Evolutionary conservation across 2,797 vertebrate genomes (phyloP), one percentile per base, ranked within the genome.

Genomic region (Coracias cyanogaster): DNA sequence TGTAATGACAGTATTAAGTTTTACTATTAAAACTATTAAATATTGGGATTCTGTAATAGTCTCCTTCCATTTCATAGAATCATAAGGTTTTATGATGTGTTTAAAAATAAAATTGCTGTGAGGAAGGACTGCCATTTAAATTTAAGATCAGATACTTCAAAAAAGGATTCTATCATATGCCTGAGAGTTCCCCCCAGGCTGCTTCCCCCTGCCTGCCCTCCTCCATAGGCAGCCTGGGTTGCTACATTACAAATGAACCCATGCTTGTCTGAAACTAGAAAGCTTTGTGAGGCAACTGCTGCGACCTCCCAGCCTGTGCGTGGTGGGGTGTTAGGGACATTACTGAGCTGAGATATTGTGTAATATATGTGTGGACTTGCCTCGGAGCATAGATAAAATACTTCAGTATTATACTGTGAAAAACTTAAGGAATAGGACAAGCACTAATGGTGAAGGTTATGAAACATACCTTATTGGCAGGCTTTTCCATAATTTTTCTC

Each of bases 61-160:
- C 46, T 88, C 25, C 52, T 85, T 93, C 84, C 37, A 48, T 79
- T 89, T 81, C 48, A 51, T 28, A 51, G 71, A 93, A 67, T 83
- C 82, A 9, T 81, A 65, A 78, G 65, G 22, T 62, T 96, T 96
- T 92, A 88, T 52, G 54, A 65, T 69, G 25, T 78, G 35, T 76
- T 94, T 96, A 91, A 91, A 96, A 95, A 88, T 86, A 83, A 93
- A 93, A 91, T 66, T 72, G 49, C 94, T 88, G 46, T 62, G 45
- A 93, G 86, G 91, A 95, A 92, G 81, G 46, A 61, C 82, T 89
- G 65, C 82, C 79, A 48, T 88, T 96, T 90, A 85, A 85, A 94
- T 92, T 86, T 89, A 73, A 93, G 84, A 89, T 87, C 84, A 87
- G 57, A 46, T 82, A 85, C 89, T 95, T 91, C 82, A 86, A 10